Percentiles rank a stretch among this genome's conserved stretches.
Conservation (phyloP, 2,888 invertebrate genomes). For the Heterodera filipjevi region DNA sequence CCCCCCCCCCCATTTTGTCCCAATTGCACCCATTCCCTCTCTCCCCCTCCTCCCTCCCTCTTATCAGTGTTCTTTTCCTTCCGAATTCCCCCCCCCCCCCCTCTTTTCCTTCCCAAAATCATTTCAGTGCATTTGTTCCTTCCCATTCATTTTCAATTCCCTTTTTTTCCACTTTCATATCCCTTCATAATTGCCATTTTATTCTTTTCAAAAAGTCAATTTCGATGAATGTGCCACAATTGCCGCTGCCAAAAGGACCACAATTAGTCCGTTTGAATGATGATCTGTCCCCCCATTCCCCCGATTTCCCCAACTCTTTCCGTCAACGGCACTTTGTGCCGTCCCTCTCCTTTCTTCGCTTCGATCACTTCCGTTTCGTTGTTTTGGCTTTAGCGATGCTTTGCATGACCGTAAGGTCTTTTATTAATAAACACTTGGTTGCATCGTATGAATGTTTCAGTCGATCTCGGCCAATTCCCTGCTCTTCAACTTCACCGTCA, state of each 20-base stretch:
- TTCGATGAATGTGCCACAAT: too few species aligned
- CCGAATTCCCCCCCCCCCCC: neutral
- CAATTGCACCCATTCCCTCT: neutral
- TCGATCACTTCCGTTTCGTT: conserved; percentile 10
- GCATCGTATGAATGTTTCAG: neutral
- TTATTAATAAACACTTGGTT: neutral
- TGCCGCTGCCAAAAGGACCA: too few species aligned
- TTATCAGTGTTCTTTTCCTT: neutral
- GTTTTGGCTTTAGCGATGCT: conserved; percentile 15
- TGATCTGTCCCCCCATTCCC: neutral
- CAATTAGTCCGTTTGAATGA: too few species aligned
- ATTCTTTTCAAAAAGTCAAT: too few species aligned
- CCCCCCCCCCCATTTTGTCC: too few species aligned
- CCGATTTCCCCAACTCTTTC: neutral
- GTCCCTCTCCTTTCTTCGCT: neutral
- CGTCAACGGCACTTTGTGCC: too few species aligned
- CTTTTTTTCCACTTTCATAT: too few species aligned
- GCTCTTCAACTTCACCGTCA: conserved; percentile 28
- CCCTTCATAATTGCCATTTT: too few species aligned
- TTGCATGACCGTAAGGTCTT: conserved; percentile 5
- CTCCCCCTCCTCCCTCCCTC: neutral
- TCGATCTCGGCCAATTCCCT: conserved; percentile 25
- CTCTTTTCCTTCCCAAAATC: neutral
- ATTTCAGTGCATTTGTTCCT: too few species aligned
- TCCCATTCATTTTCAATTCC: too few species aligned